These are phyloP conservation scores for Agrilus biguttatus DNA, from an alignment of 2,888 invertebrate species.

Conservation along the genomic window DNA sequence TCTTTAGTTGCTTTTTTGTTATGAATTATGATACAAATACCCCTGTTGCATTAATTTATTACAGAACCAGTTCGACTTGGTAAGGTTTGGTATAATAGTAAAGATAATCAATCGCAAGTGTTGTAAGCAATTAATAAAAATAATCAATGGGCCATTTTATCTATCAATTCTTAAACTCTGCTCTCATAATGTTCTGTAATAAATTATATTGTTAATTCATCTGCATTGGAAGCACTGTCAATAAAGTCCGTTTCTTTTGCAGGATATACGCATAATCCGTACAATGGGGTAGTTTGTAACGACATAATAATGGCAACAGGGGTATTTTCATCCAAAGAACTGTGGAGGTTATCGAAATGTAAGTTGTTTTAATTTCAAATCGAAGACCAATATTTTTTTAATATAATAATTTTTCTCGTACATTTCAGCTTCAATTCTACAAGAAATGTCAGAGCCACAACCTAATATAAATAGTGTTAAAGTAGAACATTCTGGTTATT, in stretches of 20 bases:
- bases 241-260: constrained; percentile 13
- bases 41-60: too few species aligned
- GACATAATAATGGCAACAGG: constrained; percentile 99
- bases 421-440: constrained; percentile 80
- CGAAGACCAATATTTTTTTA: constrained; percentile 9
- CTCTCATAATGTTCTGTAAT: too few species aligned
- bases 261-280: constrained; percentile 87
- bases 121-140: not conserved
- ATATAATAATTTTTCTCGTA: constrained; percentile 7
- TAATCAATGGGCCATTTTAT: too few species aligned
- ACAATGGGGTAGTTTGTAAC: constrained; percentile 97
- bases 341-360: constrained; percentile 93
- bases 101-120: constrained; percentile 9
- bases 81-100: constrained; percentile 1
- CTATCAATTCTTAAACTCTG: not conserved
- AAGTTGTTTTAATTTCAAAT: constrained; percentile 16
- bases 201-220: too few species aligned
- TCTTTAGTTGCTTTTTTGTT: too few species aligned
- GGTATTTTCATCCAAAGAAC: constrained; percentile 98
- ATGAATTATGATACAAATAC: too few species aligned
- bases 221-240: too few species aligned
- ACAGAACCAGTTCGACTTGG: too few species aligned
- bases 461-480: constrained; percentile 56
- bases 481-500: constrained; percentile 69
- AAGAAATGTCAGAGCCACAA: constrained; percentile 67